Base-by-base conservation (phyloP, 2,888 invertebrate species). In the Acleris sparsana region DNA sequence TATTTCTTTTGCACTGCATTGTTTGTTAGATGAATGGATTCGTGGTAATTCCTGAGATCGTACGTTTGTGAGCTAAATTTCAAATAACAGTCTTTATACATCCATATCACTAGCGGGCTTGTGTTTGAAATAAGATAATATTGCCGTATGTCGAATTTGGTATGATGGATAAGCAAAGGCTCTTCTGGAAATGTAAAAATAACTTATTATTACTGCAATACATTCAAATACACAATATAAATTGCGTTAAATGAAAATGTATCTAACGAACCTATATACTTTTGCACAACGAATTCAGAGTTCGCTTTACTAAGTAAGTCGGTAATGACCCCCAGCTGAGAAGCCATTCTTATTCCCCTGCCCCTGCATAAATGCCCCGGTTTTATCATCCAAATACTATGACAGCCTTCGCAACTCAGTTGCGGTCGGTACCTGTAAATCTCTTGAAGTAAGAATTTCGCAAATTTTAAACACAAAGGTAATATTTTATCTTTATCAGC, bases 141-240 rank as follows among this genome's bases (percentile, higher is more conserved):
- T 86, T 97, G 97, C 9, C 98, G 94, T 70, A 98, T 97, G 80
- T 98, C 98, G 82, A 98, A 98, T 89, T 98, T 98, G 0, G 97
- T 97, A 69, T 96, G 95, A 82, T 97, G 94, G 49, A 98, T 95
- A 53, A 98, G 86, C 53, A 97, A 84, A 1, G 98, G 98, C 53
- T 95, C 94, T 88, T 97, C 97, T 96, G 88, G 25, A 90, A 92
- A 69, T 51, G 63, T 71, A 59, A 64, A 51, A 63, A 51, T 62
- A 62, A 5, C 55, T 53, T 29, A 3, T 48, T 13, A 9, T 33
- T 20, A 39, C 4, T 52, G 16, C 6, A 5, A 22, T 22, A 20
- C 1, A 16, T 46, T 13, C 13, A 13, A 1, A 39, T 3, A 13
- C 4, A 39, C 4, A 33, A 33, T 39, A 39, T 13, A 39, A 39